Evolutionary conservation across 2,888 invertebrate species (phyloP).

Genomic region (Apotomis betuletana): DNA sequence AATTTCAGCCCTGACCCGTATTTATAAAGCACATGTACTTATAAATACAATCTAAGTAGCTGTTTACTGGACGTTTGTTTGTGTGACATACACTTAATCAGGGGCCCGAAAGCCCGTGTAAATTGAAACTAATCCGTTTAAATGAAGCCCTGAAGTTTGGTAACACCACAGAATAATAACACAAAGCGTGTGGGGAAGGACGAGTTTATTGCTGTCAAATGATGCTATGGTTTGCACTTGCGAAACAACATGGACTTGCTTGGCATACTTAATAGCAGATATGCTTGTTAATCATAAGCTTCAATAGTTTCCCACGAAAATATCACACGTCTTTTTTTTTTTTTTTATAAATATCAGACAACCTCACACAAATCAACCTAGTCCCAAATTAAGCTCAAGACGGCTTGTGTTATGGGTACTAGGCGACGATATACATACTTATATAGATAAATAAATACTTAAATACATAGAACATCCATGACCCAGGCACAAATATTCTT

Average conservation of each 20-base stretch:
- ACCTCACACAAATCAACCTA: no score
- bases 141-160: conserved; percentile 44
- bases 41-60: conserved; percentile 1
- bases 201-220: conserved; percentile 7
- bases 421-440: no score
- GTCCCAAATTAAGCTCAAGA: no score
- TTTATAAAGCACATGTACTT: not conserved
- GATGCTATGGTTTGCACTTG: not conserved
- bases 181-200: conserved; percentile 29
- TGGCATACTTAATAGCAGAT: not conserved
- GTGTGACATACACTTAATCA: conserved; percentile 33
- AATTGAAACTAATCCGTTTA: conserved; percentile 48
- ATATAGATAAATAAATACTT: no score
- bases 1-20: conserved; percentile 27
- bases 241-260: not conserved
- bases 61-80: conserved; percentile 11
- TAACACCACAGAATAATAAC: conserved; percentile 19
- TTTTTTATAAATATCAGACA: no score
- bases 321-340: no score
- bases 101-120: conserved; percentile 43
- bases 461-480: no score
- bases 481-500: no score
- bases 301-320: no score
- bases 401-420: no score
- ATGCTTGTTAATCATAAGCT: no score